These are phyloP conservation scores for Oenanthe melanoleuca DNA, from an alignment of 2,113 vertebrate genomes.

Conservation along the genomic window DNA sequence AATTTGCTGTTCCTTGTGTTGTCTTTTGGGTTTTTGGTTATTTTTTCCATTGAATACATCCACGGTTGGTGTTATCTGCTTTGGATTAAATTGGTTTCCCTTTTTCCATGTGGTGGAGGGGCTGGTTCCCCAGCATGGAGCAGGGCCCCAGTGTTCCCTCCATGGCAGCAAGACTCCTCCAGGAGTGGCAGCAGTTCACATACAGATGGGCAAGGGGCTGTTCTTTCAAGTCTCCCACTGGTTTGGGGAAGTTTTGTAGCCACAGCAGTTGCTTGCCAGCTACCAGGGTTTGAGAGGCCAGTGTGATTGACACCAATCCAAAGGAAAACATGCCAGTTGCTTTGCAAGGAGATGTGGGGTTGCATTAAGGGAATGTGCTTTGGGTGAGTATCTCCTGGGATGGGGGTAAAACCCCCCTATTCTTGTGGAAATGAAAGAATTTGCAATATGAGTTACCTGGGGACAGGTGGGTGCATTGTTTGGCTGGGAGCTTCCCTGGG, in stretches of 20 bases:
- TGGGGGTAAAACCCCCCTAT: neutral
- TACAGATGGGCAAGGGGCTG: neutral
- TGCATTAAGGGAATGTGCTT: neutral
- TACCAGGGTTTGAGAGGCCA: neutral
- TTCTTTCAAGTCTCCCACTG: neutral
- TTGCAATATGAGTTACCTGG: neutral
- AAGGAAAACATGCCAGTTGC: neutral
- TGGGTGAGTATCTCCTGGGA: neutral
- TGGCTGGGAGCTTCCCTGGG: neutral
- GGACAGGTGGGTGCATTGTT: neutral
- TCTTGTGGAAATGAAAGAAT: neutral
- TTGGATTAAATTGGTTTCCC: constrained; percentile 1
- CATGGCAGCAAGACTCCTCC: neutral
- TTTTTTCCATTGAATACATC: neutral
- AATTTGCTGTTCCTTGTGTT: constrained; percentile 50
- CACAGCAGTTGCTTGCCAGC: neutral
- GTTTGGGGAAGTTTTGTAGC: neutral
- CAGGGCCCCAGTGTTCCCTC: neutral
- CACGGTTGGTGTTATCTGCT: neutral
- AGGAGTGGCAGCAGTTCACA: neutral
- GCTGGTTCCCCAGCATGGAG: neutral
- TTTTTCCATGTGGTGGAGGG: neutral
- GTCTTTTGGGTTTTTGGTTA: neutral
- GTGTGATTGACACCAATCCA: neutral
- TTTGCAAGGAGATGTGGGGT: neutral